Evolutionary conservation across 2,113 vertebrate species (phyloP), one percentile per base, ranked within the genome.

Genomic region (Eulemur macaco): DNA sequence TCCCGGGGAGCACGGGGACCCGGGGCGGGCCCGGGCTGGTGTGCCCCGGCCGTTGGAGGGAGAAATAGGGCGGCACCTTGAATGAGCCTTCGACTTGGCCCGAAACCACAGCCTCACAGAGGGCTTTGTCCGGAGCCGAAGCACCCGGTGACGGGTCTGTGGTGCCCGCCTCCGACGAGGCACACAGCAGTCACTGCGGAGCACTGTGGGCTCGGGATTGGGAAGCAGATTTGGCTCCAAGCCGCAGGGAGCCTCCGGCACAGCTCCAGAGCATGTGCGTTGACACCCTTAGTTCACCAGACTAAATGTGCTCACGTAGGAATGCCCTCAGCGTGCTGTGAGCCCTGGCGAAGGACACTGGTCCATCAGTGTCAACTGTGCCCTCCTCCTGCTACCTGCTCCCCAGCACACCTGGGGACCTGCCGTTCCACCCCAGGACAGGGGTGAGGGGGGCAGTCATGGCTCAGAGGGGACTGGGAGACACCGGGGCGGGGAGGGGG

Each of bases 31-130:
- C 29, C 29, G 47, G 45, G n/a, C 27, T 50, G 45, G 9, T 12
- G 18, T 3, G 12, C 76, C 34, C 14, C 47, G 47, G 47, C 27
- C 2, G 0, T 0, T 15, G 20, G 37, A 37, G 29, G 29, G 82
- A 39, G 47, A 2, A 63, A 50, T 5, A 58, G 6, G 31, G 60
- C 18, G 42, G 17, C 18, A 10, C 39, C 11, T 45, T 34, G 13
- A 56, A 20, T 6, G 54, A 64, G 18, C 21, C 42, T 64, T 21
- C 39, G 11, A 45, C 54, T 52, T 58, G 84, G n/a, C 29, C 45
- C 21, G 6, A 39, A 47, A 25, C 52, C n/a, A 3, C 21, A 12
- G 13, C 27, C 64, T 37, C 12, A 3, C 1, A 0, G 2, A 1
- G 6, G 7, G 18, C 42, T 68, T 78, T 11, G 17, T 77, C 90